Evolutionary conservation across 2,113 vertebrate genomes (phyloP).

Genomic region (Bos indicus): DNA sequence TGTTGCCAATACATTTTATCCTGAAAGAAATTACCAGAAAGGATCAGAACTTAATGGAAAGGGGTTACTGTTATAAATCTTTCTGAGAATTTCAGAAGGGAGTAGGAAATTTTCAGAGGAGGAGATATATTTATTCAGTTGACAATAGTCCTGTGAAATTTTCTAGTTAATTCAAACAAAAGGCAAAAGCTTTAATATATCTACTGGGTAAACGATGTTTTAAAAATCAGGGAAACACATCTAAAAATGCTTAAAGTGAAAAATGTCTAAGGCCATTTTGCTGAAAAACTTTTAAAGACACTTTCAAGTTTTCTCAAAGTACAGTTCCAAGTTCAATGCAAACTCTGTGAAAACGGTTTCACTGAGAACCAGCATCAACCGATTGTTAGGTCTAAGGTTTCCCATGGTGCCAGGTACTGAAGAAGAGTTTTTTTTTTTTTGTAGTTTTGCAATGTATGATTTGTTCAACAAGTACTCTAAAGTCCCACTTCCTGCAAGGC

Average conservation of each 20-base stretch:
- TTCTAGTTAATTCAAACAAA: constrained; percentile 42
- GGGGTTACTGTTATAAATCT: constrained; percentile 44
- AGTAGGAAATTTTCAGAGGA: constrained; percentile 40
- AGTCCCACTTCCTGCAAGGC: neutral
- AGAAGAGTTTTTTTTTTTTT: neutral
- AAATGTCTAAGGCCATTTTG: neutral
- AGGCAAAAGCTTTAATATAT: constrained; percentile 24
- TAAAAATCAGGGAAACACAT: constrained; percentile 25
- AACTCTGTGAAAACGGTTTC: neutral
- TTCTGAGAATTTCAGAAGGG: constrained; percentile 18
- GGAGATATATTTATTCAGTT: constrained; percentile 31
- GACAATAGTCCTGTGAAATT: constrained; percentile 12
- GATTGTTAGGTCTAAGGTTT: neutral
- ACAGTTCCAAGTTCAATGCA: neutral
- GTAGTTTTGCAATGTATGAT: neutral
- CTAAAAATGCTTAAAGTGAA: constrained; percentile 1
- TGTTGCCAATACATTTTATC: neutral
- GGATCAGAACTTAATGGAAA: constrained; percentile 62
- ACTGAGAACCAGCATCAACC: neutral
- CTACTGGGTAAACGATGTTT: neutral
- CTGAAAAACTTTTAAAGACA: constrained; percentile 34
- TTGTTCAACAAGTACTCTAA: neutral
- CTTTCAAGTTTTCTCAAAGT: constrained; percentile 43
- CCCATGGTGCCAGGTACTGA: neutral
- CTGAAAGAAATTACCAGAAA: constrained; percentile 55